Evolutionary conservation across 1,140 invertebrate genomes (phyloP).

Genomic region (Anastatus disparis): DNA sequence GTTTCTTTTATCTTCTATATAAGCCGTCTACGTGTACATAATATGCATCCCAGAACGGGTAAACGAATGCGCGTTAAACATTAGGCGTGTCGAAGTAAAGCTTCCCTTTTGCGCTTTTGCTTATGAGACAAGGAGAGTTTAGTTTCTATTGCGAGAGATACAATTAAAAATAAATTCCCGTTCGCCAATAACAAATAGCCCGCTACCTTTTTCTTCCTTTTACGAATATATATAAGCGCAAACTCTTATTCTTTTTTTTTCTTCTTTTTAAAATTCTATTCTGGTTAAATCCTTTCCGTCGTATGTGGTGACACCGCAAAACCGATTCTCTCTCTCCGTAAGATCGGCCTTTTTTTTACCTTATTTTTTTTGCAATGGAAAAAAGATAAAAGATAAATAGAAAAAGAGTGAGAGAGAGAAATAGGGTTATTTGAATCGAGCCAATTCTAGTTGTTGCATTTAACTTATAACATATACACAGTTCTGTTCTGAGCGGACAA

Average conservation of each 20-base stretch:
- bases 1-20: too few relatives aligned
- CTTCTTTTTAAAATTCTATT: neutral
- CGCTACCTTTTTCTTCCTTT: slow-evolving; percentile 1
- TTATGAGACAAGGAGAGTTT: too few relatives aligned
- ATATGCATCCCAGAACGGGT: neutral
- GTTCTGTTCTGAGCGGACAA: neutral
- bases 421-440: slow-evolving; percentile 26
- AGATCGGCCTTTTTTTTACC: slow-evolving; percentile 1
- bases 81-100: slow-evolving; percentile 38
- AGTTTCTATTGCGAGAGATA: neutral
- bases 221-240: neutral
- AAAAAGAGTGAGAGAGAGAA: too few relatives aligned
- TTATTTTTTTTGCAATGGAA: neutral
- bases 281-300: neutral
- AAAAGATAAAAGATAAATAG: too few relatives aligned
- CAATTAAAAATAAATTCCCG: slow-evolving; percentile 49
- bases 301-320: neutral
- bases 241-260: neutral
- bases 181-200: slow-evolving; percentile 25
- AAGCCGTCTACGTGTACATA: too few relatives aligned
- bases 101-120: neutral
- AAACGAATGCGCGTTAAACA: slow-evolving; percentile 15
- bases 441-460: slow-evolving; percentile 36
- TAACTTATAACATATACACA: neutral
- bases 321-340: neutral